A percentile compares a stretch with the other conserved stretches of the same genome.
Evolutionary conservation across 1,140 invertebrate genomes (phyloP).

Genomic region (Phenacoccus solenopsis): DNA sequence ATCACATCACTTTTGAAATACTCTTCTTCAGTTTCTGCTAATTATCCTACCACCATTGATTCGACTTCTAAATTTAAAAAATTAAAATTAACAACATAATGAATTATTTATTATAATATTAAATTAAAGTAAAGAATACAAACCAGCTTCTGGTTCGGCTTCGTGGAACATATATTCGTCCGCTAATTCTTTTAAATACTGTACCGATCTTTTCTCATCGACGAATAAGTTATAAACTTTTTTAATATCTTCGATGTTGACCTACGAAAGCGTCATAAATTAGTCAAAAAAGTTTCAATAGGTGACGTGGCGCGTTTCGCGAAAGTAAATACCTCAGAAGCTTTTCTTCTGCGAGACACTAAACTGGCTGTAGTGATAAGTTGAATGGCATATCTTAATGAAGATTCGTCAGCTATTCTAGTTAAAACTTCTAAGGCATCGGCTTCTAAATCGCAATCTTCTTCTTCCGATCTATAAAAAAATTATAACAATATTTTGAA

Average conservation of each 20-base stretch:
- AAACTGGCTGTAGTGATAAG: conserved; percentile 91
- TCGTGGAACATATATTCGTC: conserved; percentile 78
- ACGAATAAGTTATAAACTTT: conserved; percentile 88
- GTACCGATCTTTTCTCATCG: conserved; percentile 82
- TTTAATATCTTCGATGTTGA: conserved; percentile 82
- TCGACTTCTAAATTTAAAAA: not conserved
- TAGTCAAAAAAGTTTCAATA: conserved; percentile 17
- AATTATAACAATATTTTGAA: not conserved
- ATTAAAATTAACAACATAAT: too few species aligned
- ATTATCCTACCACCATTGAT: not conserved
- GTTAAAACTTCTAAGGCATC: conserved; percentile 87
- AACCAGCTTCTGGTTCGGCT: not conserved
- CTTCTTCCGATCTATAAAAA: conserved; percentile 69
- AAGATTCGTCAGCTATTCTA: conserved; percentile 82
- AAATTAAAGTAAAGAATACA: too few species aligned
- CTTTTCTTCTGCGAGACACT: conserved; percentile 68
- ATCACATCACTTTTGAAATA: too few species aligned
- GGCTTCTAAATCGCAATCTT: conserved; percentile 88
- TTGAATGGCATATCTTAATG: conserved; percentile 94
- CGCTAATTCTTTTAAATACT: conserved; percentile 91
- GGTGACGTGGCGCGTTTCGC: not conserved
- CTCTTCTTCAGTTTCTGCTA: too few species aligned
- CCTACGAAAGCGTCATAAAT: conserved; percentile 34
- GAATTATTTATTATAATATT: too few species aligned
- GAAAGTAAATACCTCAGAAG: conserved; percentile 53